Percentiles rank a stretch among this genome's conserved stretches.
These are phyloP conservation scores for Crocidura indochinensis DNA, from an alignment of 2,797 vertebrate genomes.

Conservation along the genomic window DNA sequence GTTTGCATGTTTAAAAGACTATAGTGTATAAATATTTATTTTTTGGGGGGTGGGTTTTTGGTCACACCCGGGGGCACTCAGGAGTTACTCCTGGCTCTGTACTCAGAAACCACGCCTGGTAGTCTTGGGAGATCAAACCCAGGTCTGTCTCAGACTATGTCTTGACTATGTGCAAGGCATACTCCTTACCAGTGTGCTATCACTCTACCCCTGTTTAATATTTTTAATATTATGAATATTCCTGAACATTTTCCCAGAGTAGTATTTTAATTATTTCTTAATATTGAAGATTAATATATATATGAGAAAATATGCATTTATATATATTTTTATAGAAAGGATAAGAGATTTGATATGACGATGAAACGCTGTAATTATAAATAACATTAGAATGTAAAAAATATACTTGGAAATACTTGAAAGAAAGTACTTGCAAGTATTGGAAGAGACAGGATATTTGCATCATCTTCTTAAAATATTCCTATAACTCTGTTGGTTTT, in stretches of 20 bases:
- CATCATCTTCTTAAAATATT: not conserved
- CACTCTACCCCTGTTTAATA: no score
- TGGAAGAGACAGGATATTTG: not conserved
- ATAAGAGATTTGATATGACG: not conserved
- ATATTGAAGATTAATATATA: not conserved
- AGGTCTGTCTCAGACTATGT: no score
- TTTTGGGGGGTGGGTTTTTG: no score
- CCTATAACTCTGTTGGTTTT: not conserved
- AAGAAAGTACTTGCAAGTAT: not conserved
- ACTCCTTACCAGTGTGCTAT: no score
- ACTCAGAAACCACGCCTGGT: no score
- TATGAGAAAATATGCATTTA: not conserved
- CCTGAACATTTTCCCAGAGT: no score
- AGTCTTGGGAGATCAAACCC: no score
- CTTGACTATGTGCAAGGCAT: no score
- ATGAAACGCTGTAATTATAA: not conserved
- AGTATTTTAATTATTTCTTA: not conserved
- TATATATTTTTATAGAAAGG: no score
- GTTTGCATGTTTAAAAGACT: not conserved
- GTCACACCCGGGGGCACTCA: no score
- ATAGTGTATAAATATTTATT: not conserved
- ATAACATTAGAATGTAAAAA: not conserved
- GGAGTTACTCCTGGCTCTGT: no score
- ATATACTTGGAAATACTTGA: not conserved
- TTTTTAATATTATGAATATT: no score